Percentiles rank a stretch among this genome's conserved stretches.
These are phyloP conservation scores for Hololepta plana DNA, from an alignment of 2,888 invertebrate genomes.

Conservation along the genomic window DNA sequence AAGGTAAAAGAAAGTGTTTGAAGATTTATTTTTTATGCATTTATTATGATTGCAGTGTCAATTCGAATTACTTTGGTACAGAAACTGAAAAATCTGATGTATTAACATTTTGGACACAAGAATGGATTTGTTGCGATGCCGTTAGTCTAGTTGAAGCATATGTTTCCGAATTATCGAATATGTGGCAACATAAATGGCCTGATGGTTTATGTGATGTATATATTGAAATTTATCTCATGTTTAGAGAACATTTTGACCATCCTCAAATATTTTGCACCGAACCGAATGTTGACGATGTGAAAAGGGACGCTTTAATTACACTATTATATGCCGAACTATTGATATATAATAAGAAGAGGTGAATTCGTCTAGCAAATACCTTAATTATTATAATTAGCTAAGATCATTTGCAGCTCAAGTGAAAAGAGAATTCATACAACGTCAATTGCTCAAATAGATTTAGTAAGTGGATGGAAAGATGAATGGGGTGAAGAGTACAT, in stretches of 20 bases:
- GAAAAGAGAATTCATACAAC: conserved; percentile 23
- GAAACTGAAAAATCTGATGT: conserved; percentile 46
- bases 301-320: conserved; percentile 30
- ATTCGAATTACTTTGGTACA: conserved; percentile 40
- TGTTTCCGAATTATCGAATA: conserved; percentile 34
- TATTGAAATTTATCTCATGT: conserved; percentile 38
- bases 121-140: conserved; percentile 37
- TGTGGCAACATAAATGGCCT: conserved; percentile 51
- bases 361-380: conserved; percentile 5
- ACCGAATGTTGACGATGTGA: conserved; percentile 23
- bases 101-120: conserved; percentile 38
- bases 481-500: conserved; percentile 28
- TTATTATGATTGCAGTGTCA: conserved; percentile 5
- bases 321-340: conserved; percentile 35
- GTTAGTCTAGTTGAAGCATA: conserved; percentile 41
- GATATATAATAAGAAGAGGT: conserved; percentile 15
- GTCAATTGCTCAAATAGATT: conserved; percentile 28
- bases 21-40: conserved; percentile 3
- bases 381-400: conserved; percentile 1
- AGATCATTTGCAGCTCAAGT: conserved; percentile 4
- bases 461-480: conserved; percentile 27
- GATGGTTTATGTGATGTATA: conserved; percentile 36
- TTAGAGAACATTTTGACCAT: conserved; percentile 34
- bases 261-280: conserved; percentile 27
- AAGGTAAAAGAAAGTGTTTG: conserved; percentile 8